A percentile compares a stretch with the other conserved stretches of the same genome.
Conservation (phyloP, 2,888 invertebrate species). For the Epinotia demarniana region DNA sequence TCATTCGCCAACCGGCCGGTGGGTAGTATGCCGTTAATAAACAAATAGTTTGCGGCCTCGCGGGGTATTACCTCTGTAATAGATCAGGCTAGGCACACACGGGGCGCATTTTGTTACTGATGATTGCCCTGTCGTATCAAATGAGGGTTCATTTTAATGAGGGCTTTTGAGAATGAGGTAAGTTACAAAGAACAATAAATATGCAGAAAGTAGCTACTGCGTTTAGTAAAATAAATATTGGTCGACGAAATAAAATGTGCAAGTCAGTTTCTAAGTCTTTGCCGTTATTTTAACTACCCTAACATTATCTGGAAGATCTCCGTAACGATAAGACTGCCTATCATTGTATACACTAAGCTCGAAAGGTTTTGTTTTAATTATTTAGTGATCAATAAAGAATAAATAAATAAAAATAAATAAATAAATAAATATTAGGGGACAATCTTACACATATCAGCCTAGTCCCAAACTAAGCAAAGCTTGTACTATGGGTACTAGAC, state of each 20-base stretch:
- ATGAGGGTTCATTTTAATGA: constrained; percentile 6
- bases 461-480: no score
- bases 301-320: background rate
- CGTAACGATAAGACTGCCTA: background rate
- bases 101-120: background rate
- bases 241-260: background rate
- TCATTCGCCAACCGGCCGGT: background rate
- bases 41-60: constrained; percentile 28
- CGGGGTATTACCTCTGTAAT: constrained; percentile 19
- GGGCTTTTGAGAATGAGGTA: background rate
- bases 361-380: no score
- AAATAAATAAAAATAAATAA: no score
- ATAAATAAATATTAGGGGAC: no score
- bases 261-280: background rate
- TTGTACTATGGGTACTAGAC: no score
- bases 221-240: no score
- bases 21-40: background rate
- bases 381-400: no score
- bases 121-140: background rate
- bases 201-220: background rate
- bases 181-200: background rate
- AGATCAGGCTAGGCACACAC: constrained; percentile 18
- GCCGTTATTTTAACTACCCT: no score
- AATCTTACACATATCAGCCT: no score
- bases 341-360: background rate